Evolutionary conservation across 2,888 invertebrate genomes (phyloP), one percentile per base, ranked within the genome.

Genomic region (Cephus pulcher): DNA sequence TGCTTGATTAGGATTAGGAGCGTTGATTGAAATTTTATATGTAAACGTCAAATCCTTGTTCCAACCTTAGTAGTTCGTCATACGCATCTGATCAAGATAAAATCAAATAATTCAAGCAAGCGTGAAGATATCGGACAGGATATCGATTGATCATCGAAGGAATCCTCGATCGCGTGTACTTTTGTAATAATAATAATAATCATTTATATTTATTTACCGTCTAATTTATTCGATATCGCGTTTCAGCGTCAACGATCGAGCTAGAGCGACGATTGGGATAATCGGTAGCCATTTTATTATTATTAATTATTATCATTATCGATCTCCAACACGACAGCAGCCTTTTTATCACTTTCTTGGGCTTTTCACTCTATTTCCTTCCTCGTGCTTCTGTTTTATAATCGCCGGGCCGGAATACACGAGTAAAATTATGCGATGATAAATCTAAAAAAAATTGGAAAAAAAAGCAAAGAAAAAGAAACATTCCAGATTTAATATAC

Each of bases 21-120:
- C 82, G 84, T 86, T 86, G 81, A 83, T 84, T 86, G 80, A 83
- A 87, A 85, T 87, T 87, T 86, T 87, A 86, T 86, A 86, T 82
- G 86, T 86, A 84, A 82, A 83, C 78, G 86, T 83, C 23, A 56
- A 56, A 56, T 56, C 23, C 23, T 56, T 9, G 23, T 56, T 9
- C 23, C 23, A 56, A 23, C 0, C 9, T 6, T 9, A 9, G 9
- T 56, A 15, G 9, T 9, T 9, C 23, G 56, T 56, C 56, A 56
- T 56, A 23, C 56, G 9, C 23, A 23, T 56, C 56, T 9, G 23
- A 56, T 23, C 56, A 56, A 56, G 23, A 56, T 56, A 23, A 23
- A 56, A 9, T 23, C 23, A 23, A 9, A 1, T 15, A 15, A 40
- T 40, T 15, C 1, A 40, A 40, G 23, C 56, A 56, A 56, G 56